phyloP scores from a whole-genome alignment of 2,888 invertebrate genomes.

The Meteorus cinctellus region DNA sequence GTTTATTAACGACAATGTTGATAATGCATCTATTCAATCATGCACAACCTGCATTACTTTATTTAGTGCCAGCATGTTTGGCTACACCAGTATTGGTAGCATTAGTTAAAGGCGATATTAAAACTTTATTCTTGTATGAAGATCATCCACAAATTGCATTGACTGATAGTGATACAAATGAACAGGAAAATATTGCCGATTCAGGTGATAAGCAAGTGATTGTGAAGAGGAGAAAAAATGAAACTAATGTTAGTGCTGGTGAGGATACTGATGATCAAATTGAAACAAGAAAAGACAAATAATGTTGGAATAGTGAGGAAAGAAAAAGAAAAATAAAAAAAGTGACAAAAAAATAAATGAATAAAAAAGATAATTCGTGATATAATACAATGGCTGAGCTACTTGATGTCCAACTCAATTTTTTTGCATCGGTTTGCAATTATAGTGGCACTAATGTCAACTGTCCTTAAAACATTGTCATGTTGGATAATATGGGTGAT shows the following conservation, averaged over 20 bases:
- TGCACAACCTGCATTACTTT: slow-evolving; percentile 97
- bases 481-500: background rate
- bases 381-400: slow-evolving; percentile 16
- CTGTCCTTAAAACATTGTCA: slow-evolving; percentile 1
- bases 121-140: slow-evolving; percentile 90
- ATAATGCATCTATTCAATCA: slow-evolving; percentile 99
- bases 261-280: slow-evolving; percentile 64
- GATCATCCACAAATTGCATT: slow-evolving; percentile 78
- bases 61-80: slow-evolving; percentile 97
- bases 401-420: slow-evolving; percentile 20
- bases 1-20: slow-evolving; percentile 93
- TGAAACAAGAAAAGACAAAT: slow-evolving; percentile 44
- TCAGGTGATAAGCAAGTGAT: slow-evolving; percentile 16
- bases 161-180: slow-evolving; percentile 69
- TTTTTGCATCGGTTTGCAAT: background rate
- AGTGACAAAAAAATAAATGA: too few relatives aligned
- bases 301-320: background rate
- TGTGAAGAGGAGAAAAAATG: slow-evolving; percentile 23
- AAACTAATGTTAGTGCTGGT: background rate
- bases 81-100: slow-evolving; percentile 93
- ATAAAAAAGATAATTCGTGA: background rate
- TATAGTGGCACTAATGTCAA: background rate
- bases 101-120: slow-evolving; percentile 90
- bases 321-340: background rate
- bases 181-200: slow-evolving; percentile 40